Evolutionary conservation across 2,113 vertebrate genomes (phyloP), one percentile per base, ranked within the genome.

Genomic region (Addax nasomaculatus): DNA sequence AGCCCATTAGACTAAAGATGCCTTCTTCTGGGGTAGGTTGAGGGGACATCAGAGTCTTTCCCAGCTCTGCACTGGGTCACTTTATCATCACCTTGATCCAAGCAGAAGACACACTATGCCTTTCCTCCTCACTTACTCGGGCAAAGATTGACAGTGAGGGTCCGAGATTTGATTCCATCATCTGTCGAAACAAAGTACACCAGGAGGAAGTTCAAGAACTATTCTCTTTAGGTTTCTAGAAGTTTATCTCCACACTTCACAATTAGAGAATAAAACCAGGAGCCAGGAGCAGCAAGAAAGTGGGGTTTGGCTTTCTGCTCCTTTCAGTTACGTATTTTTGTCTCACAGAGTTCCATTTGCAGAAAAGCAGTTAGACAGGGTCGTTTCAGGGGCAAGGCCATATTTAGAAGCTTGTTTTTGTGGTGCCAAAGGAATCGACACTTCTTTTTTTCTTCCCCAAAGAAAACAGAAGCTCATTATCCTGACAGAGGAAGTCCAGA

Each of bases 381-480:
- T 79, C 3, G 11, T 62, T 70, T 30, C 57, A 25, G 25, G 88
- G 73, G 5, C 39, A 67, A 29, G 64, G 76, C 80, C 91, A 81
- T 76, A 91, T 25, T 85, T 53, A 89, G 93, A 81, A 87, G 81
- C 16, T 87, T 27, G 81, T 84, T 67, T 5, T 4, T 57, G n/a
- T 21, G 95, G 95, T 96, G 89, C 92, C 62, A 89, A 95, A 97
- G 95, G 97, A 97, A 94, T 25, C 3, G 5, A 70, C 73, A 36
- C 83, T 19, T 60, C 86, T 94, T 97, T 97, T 96, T 96, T 93
- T 58, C 79, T 96, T 97, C 83, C 47, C 83, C 58, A n/a, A 62
- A 97, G 87, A 97, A 98, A 98, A 98, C 98, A 98, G 98, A 97
- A 98, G 98, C 97, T 93, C 97, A 85, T 98, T 98, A 95, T 97